These are phyloP conservation scores for Pao palembangensis DNA, from an alignment of 2,113 vertebrate genomes.

Conservation along the genomic window DNA sequence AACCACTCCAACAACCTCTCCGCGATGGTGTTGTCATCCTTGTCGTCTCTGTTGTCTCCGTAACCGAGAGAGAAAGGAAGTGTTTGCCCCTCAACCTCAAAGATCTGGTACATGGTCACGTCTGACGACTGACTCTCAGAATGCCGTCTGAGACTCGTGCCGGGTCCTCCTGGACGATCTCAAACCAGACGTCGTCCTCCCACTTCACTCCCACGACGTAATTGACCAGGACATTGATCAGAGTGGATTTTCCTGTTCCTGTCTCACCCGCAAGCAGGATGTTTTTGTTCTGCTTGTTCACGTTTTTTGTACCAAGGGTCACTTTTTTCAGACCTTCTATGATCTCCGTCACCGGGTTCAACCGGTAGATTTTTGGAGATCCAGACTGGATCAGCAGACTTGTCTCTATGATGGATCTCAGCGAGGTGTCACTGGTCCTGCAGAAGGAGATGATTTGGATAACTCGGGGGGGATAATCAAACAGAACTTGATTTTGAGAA, in stretches of 20 bases:
- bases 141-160: no score
- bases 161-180: not conserved
- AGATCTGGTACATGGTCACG: conserved; percentile 2
- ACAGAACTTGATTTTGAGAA: no score
- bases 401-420: not conserved
- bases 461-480: no score
- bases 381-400: not conserved
- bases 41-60: not conserved
- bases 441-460: no score
- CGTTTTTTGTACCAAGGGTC: not conserved
- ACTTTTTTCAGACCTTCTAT: not conserved
- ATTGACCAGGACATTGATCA: conserved; percentile 8
- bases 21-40: not conserved
- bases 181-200: conserved; percentile 3
- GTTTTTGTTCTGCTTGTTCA: conserved; percentile 9
- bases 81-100: not conserved
- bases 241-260: conserved; percentile 14
- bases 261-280: conserved; percentile 16
- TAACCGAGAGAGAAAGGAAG: conserved; percentile 7
- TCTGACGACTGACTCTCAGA: conserved; percentile 5
- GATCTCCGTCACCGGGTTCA: not conserved
- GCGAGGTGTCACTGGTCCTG: not conserved
- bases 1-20: not conserved
- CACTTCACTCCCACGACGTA: conserved; percentile 6
- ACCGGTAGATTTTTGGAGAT: conserved; percentile 10